phyloP scores from a whole-genome alignment of 1,140 invertebrate genomes.

The Batillaria attramentaria region DNA sequence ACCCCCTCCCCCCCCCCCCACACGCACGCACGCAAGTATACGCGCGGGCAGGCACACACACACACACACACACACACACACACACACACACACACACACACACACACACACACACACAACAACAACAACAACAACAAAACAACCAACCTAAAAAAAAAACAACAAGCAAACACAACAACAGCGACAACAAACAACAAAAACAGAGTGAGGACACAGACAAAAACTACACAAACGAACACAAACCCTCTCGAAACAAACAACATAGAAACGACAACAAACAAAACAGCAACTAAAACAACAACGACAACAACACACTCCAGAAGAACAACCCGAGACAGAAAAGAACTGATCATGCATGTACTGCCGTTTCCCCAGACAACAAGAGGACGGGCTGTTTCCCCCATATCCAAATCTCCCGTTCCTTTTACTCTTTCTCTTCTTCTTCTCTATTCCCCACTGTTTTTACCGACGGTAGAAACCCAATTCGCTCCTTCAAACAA shows the following conservation, averaged over 20 bases:
- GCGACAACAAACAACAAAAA: neutral
- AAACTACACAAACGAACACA: neutral
- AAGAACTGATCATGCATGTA: too few species aligned
- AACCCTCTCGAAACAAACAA: too few species aligned
- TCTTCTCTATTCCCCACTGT: too few species aligned
- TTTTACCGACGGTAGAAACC: too few species aligned
- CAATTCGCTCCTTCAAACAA: too few species aligned
- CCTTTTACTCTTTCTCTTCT: too few species aligned
- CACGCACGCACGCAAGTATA: too few species aligned
- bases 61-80: slow-evolving; percentile 30
- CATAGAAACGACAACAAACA: too few species aligned
- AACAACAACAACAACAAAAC: neutral
- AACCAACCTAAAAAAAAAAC: neutral
- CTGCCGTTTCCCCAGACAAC: too few species aligned
- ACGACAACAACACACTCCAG: neutral
- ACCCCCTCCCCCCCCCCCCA: too few species aligned
- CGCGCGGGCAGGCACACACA: neutral
- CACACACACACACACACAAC: slow-evolving; percentile 18
- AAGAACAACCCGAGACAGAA: neutral
- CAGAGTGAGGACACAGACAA: neutral
- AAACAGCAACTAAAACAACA: neutral
- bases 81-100: neutral
- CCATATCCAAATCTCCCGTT: too few species aligned
- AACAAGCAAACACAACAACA: neutral
- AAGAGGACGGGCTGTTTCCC: too few species aligned